Conservation (phyloP, 2,888 invertebrate species). For the Hypomecis punctinalis region DNA sequence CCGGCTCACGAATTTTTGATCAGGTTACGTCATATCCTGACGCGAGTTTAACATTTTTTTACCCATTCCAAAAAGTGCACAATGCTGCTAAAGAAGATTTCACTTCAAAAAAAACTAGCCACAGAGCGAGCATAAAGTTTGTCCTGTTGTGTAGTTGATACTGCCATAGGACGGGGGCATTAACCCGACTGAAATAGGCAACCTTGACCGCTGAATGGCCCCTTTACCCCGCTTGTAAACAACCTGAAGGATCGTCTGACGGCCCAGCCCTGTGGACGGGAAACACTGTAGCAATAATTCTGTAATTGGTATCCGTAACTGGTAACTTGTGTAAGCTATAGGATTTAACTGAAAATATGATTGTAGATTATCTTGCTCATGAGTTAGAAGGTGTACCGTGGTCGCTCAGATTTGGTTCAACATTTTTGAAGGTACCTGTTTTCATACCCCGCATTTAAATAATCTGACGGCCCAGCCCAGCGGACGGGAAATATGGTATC, state of each 20-base stretch:
- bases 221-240: constrained; percentile 52
- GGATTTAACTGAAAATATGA: neutral
- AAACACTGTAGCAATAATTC: neutral
- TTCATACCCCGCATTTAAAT: constrained; percentile 50
- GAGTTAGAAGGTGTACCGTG: too few species aligned
- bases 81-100: neutral
- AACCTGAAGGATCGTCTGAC: constrained; percentile 27
- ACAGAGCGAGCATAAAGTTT: neutral
- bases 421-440: too few species aligned
- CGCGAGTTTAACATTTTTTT: too few species aligned
- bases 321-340: neutral
- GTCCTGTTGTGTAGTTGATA: constrained; percentile 23
- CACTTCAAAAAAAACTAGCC: neutral
- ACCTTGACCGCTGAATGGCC: constrained; percentile 73
- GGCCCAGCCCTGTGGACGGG: neutral
- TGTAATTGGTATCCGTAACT: neutral
- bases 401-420: too few species aligned
- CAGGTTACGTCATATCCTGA: too few species aligned
- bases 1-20: too few species aligned
- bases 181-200: constrained; percentile 72
- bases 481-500: neutral
- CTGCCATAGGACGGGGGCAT: constrained; percentile 55
- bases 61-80: too few species aligned
- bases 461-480: constrained; percentile 14
- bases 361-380: neutral